Evolutionary conservation across 2,797 vertebrate genomes (phyloP).

Genomic region (Yasuhikotakia modesta): DNA sequence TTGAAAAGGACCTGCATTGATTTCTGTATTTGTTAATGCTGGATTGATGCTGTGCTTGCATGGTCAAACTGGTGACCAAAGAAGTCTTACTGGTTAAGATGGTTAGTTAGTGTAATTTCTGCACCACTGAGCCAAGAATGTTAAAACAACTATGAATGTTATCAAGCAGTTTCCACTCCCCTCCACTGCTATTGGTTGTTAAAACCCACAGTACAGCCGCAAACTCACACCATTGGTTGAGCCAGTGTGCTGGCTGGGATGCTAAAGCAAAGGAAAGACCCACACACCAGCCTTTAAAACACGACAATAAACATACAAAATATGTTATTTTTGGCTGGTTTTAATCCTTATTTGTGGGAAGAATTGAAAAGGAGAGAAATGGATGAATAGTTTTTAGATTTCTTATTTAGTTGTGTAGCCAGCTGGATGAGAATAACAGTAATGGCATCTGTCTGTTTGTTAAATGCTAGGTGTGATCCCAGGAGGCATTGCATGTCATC

Average conservation of each 20-base stretch:
- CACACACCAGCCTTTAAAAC: background rate
- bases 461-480: constrained; percentile 26
- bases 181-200: too few relatives aligned
- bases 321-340: constrained; percentile 14
- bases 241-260: background rate
- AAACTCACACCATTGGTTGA: background rate
- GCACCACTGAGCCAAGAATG: too few relatives aligned
- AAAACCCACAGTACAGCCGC: too few relatives aligned
- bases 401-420: constrained; percentile 67
- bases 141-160: too few relatives aligned
- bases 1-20: background rate
- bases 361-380: constrained; percentile 68
- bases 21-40: background rate
- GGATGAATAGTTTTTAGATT: constrained; percentile 60
- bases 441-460: constrained; percentile 65
- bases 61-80: too few relatives aligned
- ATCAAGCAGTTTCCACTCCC: too few relatives aligned
- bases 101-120: too few relatives aligned
- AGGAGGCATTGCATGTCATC: constrained; percentile 26
- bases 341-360: constrained; percentile 67
- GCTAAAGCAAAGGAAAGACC: background rate
- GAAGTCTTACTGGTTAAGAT: too few relatives aligned
- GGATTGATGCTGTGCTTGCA: background rate
- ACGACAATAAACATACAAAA: too few relatives aligned
- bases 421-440: constrained; percentile 73